Conservation (phyloP, 2,797 vertebrate genomes). For the Pantherophis vulpinus region DNA sequence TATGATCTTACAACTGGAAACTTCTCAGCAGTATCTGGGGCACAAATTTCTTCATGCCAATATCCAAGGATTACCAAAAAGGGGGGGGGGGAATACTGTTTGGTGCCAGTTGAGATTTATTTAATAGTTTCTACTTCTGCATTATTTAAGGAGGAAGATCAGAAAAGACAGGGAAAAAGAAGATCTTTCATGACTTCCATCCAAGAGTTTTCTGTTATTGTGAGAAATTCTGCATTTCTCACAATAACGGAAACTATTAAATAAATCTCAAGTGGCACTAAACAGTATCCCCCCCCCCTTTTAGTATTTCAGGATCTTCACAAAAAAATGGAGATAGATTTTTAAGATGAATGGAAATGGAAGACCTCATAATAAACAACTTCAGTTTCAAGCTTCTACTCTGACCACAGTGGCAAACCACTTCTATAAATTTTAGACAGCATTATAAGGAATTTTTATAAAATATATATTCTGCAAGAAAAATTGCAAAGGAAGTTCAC, state of each 20-base stretch:
- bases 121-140: neutral
- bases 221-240: neutral
- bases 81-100: neutral
- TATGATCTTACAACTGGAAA: neutral
- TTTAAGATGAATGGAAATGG: neutral
- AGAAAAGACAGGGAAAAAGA: neutral
- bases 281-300: too few relatives aligned
- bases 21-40: neutral
- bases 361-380: neutral
- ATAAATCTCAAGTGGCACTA: too few relatives aligned
- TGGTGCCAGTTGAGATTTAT: neutral
- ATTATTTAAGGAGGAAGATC: neutral
- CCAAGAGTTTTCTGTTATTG: neutral
- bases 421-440: neutral
- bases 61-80: neutral
- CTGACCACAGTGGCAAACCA: neutral
- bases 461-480: neutral
- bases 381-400: neutral
- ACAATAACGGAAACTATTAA: too few relatives aligned
- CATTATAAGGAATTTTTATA: neutral
- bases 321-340: neutral
- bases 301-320: neutral
- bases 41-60: neutral
- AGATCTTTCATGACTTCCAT: neutral
- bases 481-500: neutral